Evolutionary conservation across 1,140 invertebrate genomes (phyloP).

Genomic region (Calliphora vicina): DNA sequence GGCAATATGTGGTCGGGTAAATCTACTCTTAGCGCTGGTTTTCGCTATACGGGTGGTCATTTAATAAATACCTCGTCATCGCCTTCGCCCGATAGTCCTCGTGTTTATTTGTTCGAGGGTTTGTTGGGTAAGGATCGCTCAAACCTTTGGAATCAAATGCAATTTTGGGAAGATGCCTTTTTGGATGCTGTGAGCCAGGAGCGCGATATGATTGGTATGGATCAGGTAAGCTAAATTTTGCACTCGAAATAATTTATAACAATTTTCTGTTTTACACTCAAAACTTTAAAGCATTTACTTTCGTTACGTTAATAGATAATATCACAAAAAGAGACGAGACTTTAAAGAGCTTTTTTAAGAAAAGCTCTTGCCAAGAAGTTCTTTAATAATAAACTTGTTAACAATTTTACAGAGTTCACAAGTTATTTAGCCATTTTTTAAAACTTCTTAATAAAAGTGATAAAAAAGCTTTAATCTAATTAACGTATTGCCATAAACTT

Average conservation of each 20-base stretch:
- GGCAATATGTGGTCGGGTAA: constrained; percentile 93
- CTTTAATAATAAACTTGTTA: too few species aligned
- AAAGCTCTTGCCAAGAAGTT: neutral
- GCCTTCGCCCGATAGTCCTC: constrained; percentile 83
- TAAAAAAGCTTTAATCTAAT: too few species aligned
- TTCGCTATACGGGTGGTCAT: constrained; percentile 87
- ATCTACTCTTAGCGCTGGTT: constrained; percentile 86
- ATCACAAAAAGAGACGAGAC: too few species aligned
- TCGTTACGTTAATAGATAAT: too few species aligned
- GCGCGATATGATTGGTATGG: constrained; percentile 99
- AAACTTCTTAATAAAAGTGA: too few species aligned
- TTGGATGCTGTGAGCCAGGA: constrained; percentile 99
- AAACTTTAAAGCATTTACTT: too few species aligned
- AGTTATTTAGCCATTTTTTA: too few species aligned
- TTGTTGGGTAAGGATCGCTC: constrained; percentile 74
- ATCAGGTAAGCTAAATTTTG: constrained; percentile 76
- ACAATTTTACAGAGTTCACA: too few species aligned
- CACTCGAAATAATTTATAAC: neutral
- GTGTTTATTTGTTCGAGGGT: constrained; percentile 93
- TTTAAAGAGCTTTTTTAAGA: neutral
- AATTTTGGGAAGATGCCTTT: constrained; percentile 99
- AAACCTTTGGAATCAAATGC: constrained; percentile 98
- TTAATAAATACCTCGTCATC: constrained; percentile 84
- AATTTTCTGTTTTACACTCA: too few species aligned
- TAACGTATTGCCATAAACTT: too few species aligned